These are phyloP conservation scores for Crocuta crocuta DNA, from an alignment of 2,113 vertebrate species.

Conservation along the genomic window DNA sequence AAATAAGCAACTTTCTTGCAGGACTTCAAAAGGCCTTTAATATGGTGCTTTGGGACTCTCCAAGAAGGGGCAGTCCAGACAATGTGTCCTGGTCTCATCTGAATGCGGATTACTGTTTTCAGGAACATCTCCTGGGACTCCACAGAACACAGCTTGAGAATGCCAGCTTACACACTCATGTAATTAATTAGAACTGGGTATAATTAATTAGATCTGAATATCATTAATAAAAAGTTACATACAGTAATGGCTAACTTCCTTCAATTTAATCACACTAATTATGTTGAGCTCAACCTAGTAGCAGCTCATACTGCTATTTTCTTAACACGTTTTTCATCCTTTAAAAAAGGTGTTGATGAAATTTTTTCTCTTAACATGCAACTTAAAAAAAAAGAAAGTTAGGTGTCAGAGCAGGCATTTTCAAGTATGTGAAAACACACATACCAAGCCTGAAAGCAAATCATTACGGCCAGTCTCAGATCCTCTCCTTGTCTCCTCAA, in stretches of 20 bases:
- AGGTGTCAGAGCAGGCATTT: not conserved
- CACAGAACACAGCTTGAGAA: not conserved
- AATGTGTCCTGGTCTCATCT: rapidly evolving
- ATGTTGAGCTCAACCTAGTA: not conserved
- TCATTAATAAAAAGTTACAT: constrained; percentile 61
- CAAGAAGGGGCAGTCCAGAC: not conserved
- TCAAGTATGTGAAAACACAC: not conserved
- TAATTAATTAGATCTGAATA: constrained; percentile 53
- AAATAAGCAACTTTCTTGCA: not conserved
- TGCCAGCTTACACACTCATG: not conserved
- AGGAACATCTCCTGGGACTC: not conserved
- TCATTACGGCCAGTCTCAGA: rapidly evolving
- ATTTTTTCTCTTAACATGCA: not conserved
- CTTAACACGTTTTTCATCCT: constrained; percentile 40
- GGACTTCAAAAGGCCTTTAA: not conserved
- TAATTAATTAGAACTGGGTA: constrained; percentile 34
- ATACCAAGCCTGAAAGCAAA: not conserved
- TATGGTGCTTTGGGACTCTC: not conserved
- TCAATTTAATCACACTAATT: constrained; percentile 51
- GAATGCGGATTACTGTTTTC: not conserved
- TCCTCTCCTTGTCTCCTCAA: not conserved
- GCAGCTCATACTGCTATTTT: not conserved
- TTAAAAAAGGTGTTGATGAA: not conserved
- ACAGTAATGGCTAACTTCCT: constrained; percentile 41
- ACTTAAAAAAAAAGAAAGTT: not conserved